Evolutionary conservation across 2,113 vertebrate species (phyloP).

Genomic region (Gallinago jamesoni): DNA sequence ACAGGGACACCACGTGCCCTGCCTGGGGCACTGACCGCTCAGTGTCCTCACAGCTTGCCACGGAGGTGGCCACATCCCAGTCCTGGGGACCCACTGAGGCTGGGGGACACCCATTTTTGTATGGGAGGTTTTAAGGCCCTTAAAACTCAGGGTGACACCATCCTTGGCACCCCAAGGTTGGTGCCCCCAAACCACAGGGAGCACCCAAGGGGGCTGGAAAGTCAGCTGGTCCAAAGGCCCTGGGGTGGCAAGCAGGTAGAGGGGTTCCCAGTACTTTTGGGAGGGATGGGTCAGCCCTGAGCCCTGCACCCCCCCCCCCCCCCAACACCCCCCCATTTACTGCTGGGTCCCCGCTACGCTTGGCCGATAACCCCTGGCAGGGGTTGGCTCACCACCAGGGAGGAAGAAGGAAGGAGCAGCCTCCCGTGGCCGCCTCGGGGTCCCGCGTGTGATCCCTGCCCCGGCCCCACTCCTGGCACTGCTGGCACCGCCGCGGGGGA

Average conservation of each 20-base stretch:
- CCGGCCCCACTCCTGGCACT: neutral
- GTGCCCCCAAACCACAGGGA: neutral
- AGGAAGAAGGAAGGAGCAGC: constrained; percentile 57
- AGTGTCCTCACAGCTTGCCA: neutral
- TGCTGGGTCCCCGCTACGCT: neutral
- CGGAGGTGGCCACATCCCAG: neutral
- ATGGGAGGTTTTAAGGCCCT: neutral
- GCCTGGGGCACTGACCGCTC: neutral
- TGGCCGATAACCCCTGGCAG: neutral
- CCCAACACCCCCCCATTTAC: neutral
- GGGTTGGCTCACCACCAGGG: neutral
- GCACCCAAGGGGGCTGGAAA: accelerated
- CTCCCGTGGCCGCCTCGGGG: neutral
- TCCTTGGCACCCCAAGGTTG: neutral
- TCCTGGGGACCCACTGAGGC: neutral
- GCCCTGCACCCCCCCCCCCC: neutral
- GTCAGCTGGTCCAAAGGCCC: neutral
- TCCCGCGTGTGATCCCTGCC: neutral
- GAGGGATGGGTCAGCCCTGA: neutral
- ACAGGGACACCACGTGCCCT: neutral
- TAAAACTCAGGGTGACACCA: neutral
- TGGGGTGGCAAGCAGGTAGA: neutral
- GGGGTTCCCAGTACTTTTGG: neutral
- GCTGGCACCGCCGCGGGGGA: neutral
- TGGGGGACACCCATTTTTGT: neutral